phyloP scores from a whole-genome alignment of 1,140 invertebrate species.

The Ylistrum balloti region DNA sequence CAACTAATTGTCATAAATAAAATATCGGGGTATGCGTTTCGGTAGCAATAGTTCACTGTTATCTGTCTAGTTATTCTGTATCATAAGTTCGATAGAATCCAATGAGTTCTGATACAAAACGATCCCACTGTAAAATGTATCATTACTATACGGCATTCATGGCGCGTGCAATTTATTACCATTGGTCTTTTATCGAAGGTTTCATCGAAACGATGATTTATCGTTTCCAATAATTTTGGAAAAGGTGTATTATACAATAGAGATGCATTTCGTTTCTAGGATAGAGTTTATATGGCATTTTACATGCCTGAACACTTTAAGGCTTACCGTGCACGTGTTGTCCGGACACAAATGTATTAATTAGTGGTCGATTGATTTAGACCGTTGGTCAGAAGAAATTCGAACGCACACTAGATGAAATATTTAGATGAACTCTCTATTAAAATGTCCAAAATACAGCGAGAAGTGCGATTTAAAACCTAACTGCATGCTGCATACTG shows the following conservation, averaged over 20 bases:
- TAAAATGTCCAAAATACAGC: neutral
- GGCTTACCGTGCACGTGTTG: neutral
- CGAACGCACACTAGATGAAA: neutral
- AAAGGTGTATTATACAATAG: neutral
- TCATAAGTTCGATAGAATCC: neutral
- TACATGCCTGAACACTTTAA: neutral
- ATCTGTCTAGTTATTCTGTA: neutral
- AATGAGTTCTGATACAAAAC: conserved; percentile 29
- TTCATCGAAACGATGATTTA: conserved; percentile 8
- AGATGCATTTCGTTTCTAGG: too few species aligned
- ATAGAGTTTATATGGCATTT: too few species aligned
- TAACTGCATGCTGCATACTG: too few species aligned
- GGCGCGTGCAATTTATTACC: conserved; percentile 1
- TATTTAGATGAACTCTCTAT: neutral
- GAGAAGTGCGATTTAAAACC: too few species aligned
- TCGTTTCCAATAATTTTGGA: neutral
- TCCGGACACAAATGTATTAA: neutral
- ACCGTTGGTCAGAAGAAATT: neutral
- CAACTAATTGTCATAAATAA: conserved; percentile 40
- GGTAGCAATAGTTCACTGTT: neutral
- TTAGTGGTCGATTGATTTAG: neutral
- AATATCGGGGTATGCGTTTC: neutral
- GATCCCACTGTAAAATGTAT: conserved; percentile 18
- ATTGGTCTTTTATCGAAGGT: conserved; percentile 5
- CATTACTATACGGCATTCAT: neutral